Conservation (phyloP, 2,797 vertebrate genomes). For the Sarcophilus harrisii region DNA sequence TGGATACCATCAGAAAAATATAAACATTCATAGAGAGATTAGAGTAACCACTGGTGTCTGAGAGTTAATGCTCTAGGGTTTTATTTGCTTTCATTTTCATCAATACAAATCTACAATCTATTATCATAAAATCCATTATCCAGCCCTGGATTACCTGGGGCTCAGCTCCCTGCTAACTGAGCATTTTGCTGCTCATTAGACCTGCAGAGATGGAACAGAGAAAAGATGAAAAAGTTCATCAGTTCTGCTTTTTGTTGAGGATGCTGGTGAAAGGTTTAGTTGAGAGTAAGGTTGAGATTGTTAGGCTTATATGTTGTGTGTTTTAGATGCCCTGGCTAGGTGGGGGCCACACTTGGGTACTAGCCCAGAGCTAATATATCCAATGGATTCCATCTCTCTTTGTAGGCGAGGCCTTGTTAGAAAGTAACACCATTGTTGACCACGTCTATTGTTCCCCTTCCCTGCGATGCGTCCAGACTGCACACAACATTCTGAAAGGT, state of each 20-base stretch:
- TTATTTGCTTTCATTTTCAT: background rate
- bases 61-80: background rate
- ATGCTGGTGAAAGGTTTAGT: background rate
- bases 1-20: background rate
- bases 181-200: background rate
- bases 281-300: background rate
- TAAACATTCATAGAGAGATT: background rate
- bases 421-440: slow-evolving; percentile 92
- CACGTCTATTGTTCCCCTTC: slow-evolving; percentile 97
- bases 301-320: background rate
- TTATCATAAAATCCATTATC: background rate
- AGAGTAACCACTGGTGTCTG: slow-evolving; percentile 22
- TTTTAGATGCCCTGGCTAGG: background rate
- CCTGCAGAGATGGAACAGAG: background rate
- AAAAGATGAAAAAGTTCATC: background rate
- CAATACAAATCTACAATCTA: background rate
- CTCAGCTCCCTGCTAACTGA: background rate
- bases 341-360: background rate
- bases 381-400: background rate
- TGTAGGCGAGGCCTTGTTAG: slow-evolving; percentile 95
- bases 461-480: slow-evolving; percentile 97
- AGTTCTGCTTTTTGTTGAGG: background rate
- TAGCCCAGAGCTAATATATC: background rate
- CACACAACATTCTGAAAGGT: slow-evolving; percentile 97
- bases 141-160: background rate